These are phyloP conservation scores for Drosophila setifemur DNA, from an alignment of 1,140 invertebrate species.

Conservation along the genomic window DNA sequence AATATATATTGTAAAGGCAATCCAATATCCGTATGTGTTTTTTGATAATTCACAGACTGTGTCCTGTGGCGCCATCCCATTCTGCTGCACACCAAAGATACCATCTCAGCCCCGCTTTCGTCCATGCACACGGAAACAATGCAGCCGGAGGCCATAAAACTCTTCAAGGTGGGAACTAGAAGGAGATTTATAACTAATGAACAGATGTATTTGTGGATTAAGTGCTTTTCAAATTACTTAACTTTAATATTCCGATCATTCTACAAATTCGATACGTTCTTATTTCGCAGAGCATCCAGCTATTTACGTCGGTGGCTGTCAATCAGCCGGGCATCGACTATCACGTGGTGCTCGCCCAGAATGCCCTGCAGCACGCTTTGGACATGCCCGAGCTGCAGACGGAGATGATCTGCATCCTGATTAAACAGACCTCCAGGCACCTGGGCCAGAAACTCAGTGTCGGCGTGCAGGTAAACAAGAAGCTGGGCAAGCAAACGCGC, in stretches of 20 bases:
- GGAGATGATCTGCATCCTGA: slow-evolving; percentile 94
- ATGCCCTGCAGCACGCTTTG: slow-evolving; percentile 94
- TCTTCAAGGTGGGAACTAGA: slow-evolving; percentile 97
- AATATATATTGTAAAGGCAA: not conserved
- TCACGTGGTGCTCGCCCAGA: slow-evolving; percentile 97
- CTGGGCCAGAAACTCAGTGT: slow-evolving; percentile 89
- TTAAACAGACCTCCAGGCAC: slow-evolving; percentile 96
- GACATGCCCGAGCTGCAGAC: slow-evolving; percentile 94
- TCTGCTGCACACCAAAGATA: slow-evolving; percentile 94
- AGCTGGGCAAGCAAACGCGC: slow-evolving; percentile 83
- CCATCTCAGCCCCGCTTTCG: slow-evolving; percentile 91
- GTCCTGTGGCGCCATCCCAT: slow-evolving; percentile 97
- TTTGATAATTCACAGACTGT: slow-evolving; percentile 89
- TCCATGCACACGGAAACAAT: slow-evolving; percentile 92
- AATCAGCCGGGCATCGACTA: slow-evolving; percentile 98
- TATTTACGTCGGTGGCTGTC: slow-evolving; percentile 96
- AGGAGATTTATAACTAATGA: too few relatives aligned
- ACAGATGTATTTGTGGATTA: too few relatives aligned
- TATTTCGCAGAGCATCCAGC: slow-evolving; percentile 90
- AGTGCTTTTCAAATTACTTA: too few relatives aligned
- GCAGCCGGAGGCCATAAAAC: slow-evolving; percentile 95
- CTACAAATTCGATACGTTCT: too few relatives aligned
- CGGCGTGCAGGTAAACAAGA: slow-evolving; percentile 93
- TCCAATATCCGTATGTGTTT: not conserved
- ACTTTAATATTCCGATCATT: too few relatives aligned